Conservation (phyloP, 2,113 vertebrate species). For the Geococcyx californianus region DNA sequence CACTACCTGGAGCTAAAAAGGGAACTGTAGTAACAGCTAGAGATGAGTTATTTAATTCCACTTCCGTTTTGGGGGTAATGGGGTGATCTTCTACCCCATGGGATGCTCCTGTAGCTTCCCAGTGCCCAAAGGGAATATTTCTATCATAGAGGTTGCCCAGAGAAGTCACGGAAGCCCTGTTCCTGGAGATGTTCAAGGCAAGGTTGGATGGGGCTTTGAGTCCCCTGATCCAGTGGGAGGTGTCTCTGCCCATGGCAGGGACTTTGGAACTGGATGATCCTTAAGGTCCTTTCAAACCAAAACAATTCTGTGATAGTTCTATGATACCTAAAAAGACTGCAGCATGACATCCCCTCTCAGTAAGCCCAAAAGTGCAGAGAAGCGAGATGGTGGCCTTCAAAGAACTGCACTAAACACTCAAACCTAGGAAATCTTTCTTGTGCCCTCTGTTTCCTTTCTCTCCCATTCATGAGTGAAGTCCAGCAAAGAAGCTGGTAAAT, state of each 20-base stretch:
- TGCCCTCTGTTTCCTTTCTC: not conserved
- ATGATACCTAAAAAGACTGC: not conserved
- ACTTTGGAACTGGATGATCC: no score
- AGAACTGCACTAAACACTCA: not conserved
- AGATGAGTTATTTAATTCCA: fast-evolving
- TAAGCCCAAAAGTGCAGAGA: not conserved
- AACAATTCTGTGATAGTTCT: no score
- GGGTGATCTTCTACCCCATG: not conserved
- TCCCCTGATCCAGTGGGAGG: no score
- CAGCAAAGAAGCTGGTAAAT: not conserved
- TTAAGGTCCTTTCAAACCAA: no score
- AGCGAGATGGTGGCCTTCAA: not conserved
- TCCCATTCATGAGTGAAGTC: not conserved
- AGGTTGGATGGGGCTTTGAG: no score
- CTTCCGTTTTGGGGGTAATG: fast-evolving
- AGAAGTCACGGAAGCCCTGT: no score
- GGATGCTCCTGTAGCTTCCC: not conserved
- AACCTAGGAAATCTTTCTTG: fast-evolving
- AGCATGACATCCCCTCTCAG: not conserved
- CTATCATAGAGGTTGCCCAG: no score
- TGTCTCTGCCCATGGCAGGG: no score
- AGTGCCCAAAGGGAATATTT: fast-evolving
- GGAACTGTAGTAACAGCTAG: not conserved
- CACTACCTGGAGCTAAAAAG: not conserved
- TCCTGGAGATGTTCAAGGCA: no score